Evolutionary conservation across 1,140 invertebrate species (phyloP), one percentile per base, ranked within the genome.

Genomic region (Trachymyrmex cornetzi): DNA sequence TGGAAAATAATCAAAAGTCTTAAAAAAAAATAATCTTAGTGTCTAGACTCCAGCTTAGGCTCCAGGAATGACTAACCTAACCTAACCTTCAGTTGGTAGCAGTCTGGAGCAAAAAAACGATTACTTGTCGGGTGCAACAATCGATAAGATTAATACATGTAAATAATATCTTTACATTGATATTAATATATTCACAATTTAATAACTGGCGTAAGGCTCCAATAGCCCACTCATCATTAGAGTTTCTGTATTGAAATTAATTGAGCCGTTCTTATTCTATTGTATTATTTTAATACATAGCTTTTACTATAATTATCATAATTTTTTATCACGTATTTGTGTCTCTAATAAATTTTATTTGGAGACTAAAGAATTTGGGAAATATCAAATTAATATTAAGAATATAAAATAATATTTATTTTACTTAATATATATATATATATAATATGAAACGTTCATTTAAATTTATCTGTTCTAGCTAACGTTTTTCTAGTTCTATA

Each of bases 281-380:
- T n/a, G n/a, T n/a, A n/a, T n/a, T n/a, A n/a, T n/a, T n/a, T n/a
- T n/a, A n/a, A n/a, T n/a, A n/a, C n/a, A n/a, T n/a, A n/a, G n/a
- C 11, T 53, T 57, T 69, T 69, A n/a, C 63, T 19, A 5, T 19
- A 14, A 71, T 44, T 11, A 71, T 66, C 48, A 53, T 14, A 14
- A 79, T 48, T 64, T 77, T 27, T 27, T 77, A 77, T n/a, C 14
- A 7, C 19, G 63, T 44, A 22, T 63, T 77, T 30, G 19, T 61
- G 4, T n/a, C 6, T 77, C n/a, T 30, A 55, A 22, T n/a, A 44
- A 27, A 48, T 66, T 79, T 79, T 1, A 50, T 66, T 50, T 50
- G 16, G 66, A 50, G 34, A 50, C 12, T 64, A 38, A 77, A 64
- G 11, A n/a, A 57, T 59, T 16, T 34, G 19, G 11, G 30, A 30